Percentiles rank a stretch among this genome's conserved stretches.
Evolutionary conservation across 2,888 invertebrate genomes (phyloP).

Genomic region (Parnassius orleans): DNA sequence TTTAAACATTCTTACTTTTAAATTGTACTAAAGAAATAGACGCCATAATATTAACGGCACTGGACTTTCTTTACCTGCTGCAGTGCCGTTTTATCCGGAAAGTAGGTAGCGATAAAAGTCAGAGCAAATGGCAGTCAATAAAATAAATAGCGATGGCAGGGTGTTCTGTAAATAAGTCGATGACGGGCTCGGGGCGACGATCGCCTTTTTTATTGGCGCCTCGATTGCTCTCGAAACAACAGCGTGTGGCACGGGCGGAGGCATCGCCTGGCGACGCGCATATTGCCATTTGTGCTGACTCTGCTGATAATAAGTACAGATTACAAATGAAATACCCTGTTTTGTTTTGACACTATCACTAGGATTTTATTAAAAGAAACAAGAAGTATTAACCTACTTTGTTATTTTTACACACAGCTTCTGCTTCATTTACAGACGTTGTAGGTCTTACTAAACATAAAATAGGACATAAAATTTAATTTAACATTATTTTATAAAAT

Average conservation of each 20-base stretch:
- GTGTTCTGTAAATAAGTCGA: conserved; percentile 81
- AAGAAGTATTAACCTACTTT: too few relatives aligned
- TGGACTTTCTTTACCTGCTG: conserved; percentile 61
- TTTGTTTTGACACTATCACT: conserved; percentile 49
- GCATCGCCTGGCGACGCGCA: conserved; percentile 48
- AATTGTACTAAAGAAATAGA: not conserved
- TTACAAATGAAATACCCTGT: conserved; percentile 66
- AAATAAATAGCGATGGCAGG: conserved; percentile 65
- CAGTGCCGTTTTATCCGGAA: conserved; percentile 74
- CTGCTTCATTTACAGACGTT: too few relatives aligned
- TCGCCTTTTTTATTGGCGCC: conserved; percentile 81
- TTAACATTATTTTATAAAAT: too few relatives aligned
- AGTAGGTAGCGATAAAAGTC: conserved; percentile 78
- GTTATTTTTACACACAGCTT: too few relatives aligned
- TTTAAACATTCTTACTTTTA: conserved; percentile 1
- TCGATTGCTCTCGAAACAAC: conserved; percentile 80
- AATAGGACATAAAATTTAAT: too few relatives aligned
- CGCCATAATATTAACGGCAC: conserved; percentile 14
- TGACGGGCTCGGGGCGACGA: conserved; percentile 73
- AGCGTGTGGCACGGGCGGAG: conserved; percentile 52
- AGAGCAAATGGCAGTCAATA: conserved; percentile 80
- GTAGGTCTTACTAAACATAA: too few relatives aligned
- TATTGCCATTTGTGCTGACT: conserved; percentile 66
- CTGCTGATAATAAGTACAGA: conserved; percentile 69
- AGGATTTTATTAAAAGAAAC: conserved; percentile 3